A percentile compares a stretch with the other conserved stretches of the same genome.
phyloP scores from a whole-genome alignment of 2,797 vertebrate genomes.

The Scarus forsteni region DNA sequence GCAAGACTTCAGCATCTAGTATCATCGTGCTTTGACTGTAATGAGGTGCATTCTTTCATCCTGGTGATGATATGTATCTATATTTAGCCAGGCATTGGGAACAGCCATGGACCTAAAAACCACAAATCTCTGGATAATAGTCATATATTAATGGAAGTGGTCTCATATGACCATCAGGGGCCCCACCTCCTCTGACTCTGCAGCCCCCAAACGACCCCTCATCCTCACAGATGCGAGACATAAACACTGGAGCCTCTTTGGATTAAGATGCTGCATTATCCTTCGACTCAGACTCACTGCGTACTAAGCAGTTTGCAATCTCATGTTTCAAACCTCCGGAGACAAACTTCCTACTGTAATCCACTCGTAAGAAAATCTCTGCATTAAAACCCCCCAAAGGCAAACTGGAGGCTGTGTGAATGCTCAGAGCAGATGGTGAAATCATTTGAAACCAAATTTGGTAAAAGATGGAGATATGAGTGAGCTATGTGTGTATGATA shows the following conservation, averaged over 20 bases:
- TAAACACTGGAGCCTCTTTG: conserved; percentile 17
- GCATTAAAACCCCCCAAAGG: background rate
- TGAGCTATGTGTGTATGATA: background rate
- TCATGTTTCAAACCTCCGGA: background rate
- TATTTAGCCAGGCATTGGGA: conserved; percentile 62
- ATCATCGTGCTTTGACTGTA: too few species aligned
- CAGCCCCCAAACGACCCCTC: conserved; percentile 5
- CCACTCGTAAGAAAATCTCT: background rate
- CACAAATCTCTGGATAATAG: conserved; percentile 53
- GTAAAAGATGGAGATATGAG: conserved; percentile 1
- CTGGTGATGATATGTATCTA: conserved; percentile 14
- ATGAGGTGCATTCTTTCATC: conserved; percentile 15
- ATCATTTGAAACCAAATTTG: conserved; percentile 19
- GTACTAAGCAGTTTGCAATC: conserved; percentile 11
- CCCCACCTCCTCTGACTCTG: conserved; percentile 9
- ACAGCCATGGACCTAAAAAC: conserved; percentile 48
- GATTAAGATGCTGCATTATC: too few species aligned
- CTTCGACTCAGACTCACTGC: too few species aligned
- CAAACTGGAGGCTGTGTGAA: background rate
- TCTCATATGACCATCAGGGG: conserved; percentile 27
- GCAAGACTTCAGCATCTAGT: too few species aligned
- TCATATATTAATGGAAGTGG: conserved; percentile 45
- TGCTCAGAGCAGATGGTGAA: background rate
- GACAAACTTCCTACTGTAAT: background rate
- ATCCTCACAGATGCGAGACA: conserved; percentile 21